Conservation (phyloP, 2,888 invertebrate genomes). For the Didymodactylos carnosus region DNA sequence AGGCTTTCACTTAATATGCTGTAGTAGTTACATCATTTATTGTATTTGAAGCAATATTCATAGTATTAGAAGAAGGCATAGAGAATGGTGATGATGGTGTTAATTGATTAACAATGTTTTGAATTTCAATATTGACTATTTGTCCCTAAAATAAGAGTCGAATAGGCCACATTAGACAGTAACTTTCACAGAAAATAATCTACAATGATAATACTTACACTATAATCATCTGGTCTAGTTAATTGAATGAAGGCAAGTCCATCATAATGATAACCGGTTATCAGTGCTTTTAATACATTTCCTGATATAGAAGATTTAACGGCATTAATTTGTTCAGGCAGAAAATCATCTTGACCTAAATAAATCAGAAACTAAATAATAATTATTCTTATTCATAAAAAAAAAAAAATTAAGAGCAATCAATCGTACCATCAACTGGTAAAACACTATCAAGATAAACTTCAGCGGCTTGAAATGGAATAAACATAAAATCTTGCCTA, state of each 20-base stretch:
- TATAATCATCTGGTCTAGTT: background rate
- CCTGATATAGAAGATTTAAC: background rate
- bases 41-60: no score
- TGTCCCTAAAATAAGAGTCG: background rate
- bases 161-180: no score
- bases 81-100: no score
- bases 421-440: constrained; percentile 52
- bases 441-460: constrained; percentile 71
- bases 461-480: constrained; percentile 93
- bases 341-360: background rate
- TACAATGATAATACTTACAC: background rate
- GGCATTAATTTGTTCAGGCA: background rate
- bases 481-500: constrained; percentile 66
- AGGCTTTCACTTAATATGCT: no score
- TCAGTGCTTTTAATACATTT: background rate
- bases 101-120: background rate
- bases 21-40: no score
- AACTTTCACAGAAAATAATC: no score
- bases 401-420: background rate
- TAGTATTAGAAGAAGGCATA: no score
- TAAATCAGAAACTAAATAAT: background rate
- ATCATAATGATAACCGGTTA: background rate
- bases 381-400: background rate
- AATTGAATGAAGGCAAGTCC: background rate
- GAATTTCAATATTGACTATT: background rate